Percentiles rank a stretch among this genome's conserved stretches.
Evolutionary conservation across 2,113 vertebrate species (phyloP).

Genomic region (Cephalopholis sonnerati): DNA sequence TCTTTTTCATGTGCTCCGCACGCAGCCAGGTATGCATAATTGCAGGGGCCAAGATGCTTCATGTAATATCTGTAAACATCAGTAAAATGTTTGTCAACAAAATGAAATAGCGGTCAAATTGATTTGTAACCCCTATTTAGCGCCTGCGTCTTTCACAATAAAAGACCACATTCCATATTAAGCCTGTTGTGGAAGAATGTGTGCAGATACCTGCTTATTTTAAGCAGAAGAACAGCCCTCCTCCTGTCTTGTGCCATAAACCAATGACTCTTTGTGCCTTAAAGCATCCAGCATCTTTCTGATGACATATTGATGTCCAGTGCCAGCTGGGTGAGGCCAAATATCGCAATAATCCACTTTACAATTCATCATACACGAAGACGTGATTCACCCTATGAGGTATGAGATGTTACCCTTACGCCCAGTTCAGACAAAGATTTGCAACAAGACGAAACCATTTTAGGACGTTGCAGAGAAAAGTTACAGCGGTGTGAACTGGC

Average conservation of each 20-base stretch:
- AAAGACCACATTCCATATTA: not conserved
- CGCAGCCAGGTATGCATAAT: constrained; percentile 10
- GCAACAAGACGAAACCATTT: no score
- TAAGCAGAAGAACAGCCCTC: not conserved
- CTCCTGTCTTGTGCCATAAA: not conserved
- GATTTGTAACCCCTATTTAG: not conserved
- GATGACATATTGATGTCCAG: no score
- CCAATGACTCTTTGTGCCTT: not conserved
- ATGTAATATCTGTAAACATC: constrained; percentile 20
- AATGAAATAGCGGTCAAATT: constrained; percentile 22
- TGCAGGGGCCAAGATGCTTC: not conserved
- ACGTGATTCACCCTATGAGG: no score
- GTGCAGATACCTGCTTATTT: not conserved
- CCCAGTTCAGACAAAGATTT: no score
- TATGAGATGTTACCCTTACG: no score
- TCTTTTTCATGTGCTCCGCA: not conserved
- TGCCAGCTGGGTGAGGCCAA: no score
- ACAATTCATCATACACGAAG: no score
- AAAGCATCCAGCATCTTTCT: not conserved
- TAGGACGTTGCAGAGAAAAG: no score
- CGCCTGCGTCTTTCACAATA: not conserved
- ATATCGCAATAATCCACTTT: no score
- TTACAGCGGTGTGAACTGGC: no score
- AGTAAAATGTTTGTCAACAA: constrained; percentile 1
- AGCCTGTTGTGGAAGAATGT: not conserved